phyloP scores from a whole-genome alignment of 2,113 vertebrate genomes.

The Equus przewalskii region DNA sequence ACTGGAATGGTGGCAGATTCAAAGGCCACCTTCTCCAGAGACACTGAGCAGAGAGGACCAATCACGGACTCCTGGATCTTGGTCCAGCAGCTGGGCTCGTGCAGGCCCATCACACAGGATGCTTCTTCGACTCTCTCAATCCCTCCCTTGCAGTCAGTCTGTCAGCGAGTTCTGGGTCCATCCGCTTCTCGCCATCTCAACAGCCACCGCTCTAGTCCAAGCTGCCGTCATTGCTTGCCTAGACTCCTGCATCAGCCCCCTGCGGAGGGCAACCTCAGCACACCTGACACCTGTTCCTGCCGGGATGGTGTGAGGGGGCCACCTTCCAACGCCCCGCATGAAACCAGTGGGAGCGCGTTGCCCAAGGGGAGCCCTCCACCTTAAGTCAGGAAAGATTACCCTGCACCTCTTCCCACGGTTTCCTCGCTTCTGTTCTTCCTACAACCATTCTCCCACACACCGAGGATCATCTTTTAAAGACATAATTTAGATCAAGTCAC shows the following conservation, averaged over 20 bases:
- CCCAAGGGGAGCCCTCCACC: not conserved
- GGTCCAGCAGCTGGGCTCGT: not conserved
- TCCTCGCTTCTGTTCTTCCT: not conserved
- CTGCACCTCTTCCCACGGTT: not conserved
- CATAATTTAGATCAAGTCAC: not conserved
- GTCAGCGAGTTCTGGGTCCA: not conserved
- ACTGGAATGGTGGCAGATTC: not conserved
- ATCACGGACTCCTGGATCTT: accelerated
- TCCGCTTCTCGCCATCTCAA: accelerated
- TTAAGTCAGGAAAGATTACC: not conserved
- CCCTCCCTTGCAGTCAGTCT: accelerated
- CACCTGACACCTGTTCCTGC: not conserved
- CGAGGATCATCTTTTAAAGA: not conserved
- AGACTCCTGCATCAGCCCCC: not conserved
- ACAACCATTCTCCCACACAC: not conserved
- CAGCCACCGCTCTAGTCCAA: not conserved
- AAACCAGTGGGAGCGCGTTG: not conserved
- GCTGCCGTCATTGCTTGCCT: not conserved
- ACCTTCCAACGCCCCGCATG: too few relatives aligned
- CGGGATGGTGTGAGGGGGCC: accelerated
- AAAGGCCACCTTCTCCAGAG: not conserved
- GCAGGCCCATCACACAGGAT: accelerated
- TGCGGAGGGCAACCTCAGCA: not conserved
- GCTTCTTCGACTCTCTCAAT: not conserved
- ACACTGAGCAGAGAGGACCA: accelerated